These are phyloP conservation scores for Chiroxiphia lanceolata DNA, from an alignment of 2,797 vertebrate genomes.

Conservation along the genomic window DNA sequence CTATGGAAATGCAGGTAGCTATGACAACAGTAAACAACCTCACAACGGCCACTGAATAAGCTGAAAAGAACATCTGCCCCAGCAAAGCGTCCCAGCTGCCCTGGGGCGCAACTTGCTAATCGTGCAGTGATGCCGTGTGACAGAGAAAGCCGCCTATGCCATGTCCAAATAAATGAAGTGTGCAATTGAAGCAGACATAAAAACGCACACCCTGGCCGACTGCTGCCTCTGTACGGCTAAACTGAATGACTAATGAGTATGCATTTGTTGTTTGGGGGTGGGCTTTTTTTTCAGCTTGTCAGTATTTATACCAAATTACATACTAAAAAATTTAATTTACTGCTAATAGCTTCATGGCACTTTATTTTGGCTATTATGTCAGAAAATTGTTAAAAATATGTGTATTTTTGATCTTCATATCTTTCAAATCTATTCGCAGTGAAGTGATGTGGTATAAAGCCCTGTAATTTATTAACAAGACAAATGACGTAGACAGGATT, in stretches of 20 bases:
- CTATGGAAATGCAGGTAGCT: slow-evolving; percentile 81
- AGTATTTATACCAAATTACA: slow-evolving; percentile 73
- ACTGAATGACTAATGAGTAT: slow-evolving; percentile 69
- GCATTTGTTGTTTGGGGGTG: neutral
- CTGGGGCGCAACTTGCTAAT: slow-evolving; percentile 74
- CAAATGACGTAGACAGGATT: neutral
- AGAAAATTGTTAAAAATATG: slow-evolving; percentile 68
- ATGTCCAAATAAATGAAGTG: slow-evolving; percentile 77
- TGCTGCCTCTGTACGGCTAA: slow-evolving; percentile 67
- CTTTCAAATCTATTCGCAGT: slow-evolving; percentile 58
- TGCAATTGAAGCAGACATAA: slow-evolving; percentile 78
- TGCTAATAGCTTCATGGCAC: slow-evolving; percentile 67
- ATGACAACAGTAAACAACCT: slow-evolving; percentile 83
- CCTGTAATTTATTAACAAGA: slow-evolving; percentile 54
- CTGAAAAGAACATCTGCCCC: slow-evolving; percentile 87
- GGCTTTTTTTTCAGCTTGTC: slow-evolving; percentile 53
- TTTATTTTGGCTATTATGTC: slow-evolving; percentile 68
- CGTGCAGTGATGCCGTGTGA: slow-evolving; percentile 64
- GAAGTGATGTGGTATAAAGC: slow-evolving; percentile 19
- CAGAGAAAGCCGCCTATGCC: slow-evolving; percentile 73
- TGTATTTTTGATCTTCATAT: slow-evolving; percentile 41
- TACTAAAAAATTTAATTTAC: slow-evolving; percentile 72
- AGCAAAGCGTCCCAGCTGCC: slow-evolving; percentile 76
- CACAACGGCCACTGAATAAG: slow-evolving; percentile 77
- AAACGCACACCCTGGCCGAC: slow-evolving; percentile 72